Base-by-base conservation (phyloP, 2,797 vertebrate genomes). In the Spinus olivaceus region DNA sequence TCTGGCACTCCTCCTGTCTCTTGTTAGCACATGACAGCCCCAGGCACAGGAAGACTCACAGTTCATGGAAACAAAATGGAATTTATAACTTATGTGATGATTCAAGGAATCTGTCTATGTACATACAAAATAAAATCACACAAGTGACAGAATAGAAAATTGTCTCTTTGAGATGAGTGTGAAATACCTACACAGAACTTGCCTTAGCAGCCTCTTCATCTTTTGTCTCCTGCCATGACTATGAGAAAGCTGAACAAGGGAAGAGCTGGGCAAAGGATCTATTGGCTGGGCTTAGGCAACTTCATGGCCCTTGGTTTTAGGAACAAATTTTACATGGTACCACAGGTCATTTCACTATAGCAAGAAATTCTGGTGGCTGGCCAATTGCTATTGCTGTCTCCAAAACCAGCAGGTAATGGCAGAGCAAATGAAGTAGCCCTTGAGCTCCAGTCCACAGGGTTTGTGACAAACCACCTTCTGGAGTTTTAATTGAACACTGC, bases 21-120 rank as follows among this genome's bases (percentile, higher is more conserved):
- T 79, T 61, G 93, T 96, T 90, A 95, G 88, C 94, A 96, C 91
- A 94, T 91, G 94, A 96, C 90, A 96, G 82, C 66, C 93, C 85
- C 90, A 92, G 83, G 91, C 73, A 91, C 88, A 73, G 65, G 54
- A 56, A 90, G 73, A 86, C 83, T 84, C 86, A 72, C 91, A 83
- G 93, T 90, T 96, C 94, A 94, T 39, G 57, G 89, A 92, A 96
- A 91, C 79, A 93, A 86, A 95, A 90, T 70, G 44, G 90, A 95
- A 92, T 95, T 95, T 91, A 23, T 81, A 95, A 92, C 80, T 83
- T 63, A 59, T 5, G 82, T 90, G 87, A 94, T 88, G 82, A 94
- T 92, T 84, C 73, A 92, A 88, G 88, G 82, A 86, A 90, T 84
- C 87, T 81, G 92, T 70, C 87, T 94, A 27, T 47, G 76, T 60